Evolutionary conservation across 2,888 invertebrate species (phyloP), one percentile per base, ranked within the genome.

Genomic region (Eupithecia vulgata): DNA sequence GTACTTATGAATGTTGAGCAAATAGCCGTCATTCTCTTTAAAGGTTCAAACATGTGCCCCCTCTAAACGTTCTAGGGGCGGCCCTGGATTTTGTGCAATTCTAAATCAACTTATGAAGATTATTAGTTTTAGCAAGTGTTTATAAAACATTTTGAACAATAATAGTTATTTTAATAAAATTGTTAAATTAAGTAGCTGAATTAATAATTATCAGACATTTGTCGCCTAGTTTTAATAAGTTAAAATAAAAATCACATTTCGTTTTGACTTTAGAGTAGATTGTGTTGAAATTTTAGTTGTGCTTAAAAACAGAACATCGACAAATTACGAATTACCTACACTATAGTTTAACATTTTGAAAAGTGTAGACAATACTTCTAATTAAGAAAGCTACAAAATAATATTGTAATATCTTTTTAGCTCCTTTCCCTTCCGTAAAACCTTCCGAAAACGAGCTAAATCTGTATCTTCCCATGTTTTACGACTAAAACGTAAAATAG

Each of bases 21-120:
- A n/a, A 0, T 5, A 57, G 12, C 57, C 21, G 21, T 3, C 57
- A 57, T 25, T 57, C 25, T 34, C 6, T 61, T 17, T 34, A 61
- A 25, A 25, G 25, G 57, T 5, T 25, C 34, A 34, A 61, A 34
- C 61, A 17, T 15, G 17, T 34, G 67, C 64, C 34, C 71, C 68
- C n/a, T n/a, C 25, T 37, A 48, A 15, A 59, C 15, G 15, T 25
- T 34, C 57, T 65, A 57, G 35, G 7, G 42, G 21, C 67, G 45
- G n/a, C 70, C 67, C 34, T 57, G 34, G 34, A 67, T 15, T 67
- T 64, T 12, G 42, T 74, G 78, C 75, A 77, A 80, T 75, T 70
- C 80, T 79, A 82, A 79, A 80, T 79, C 78, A 82, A 83, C 80
- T 86, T 84, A 83, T 84, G 82, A 84, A 83, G 81, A 81, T 81